Base-by-base conservation (phyloP, 2,888 invertebrate species). In the Eupithecia inturbata region DNA sequence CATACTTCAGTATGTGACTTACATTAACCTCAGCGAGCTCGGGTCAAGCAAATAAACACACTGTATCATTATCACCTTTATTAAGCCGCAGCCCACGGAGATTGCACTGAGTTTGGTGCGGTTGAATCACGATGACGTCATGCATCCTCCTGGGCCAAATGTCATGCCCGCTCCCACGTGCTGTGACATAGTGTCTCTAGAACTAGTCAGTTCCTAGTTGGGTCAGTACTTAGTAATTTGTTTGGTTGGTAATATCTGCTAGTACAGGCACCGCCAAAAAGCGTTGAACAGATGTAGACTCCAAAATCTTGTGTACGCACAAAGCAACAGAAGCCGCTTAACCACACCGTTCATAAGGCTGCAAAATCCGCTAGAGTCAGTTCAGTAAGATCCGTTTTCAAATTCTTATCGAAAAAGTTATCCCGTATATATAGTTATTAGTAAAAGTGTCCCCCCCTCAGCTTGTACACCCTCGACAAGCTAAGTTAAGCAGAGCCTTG, bases 121-220 rank as follows among this genome's bases (percentile, higher is more conserved):
- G 33, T 33, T 64, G 63, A 64, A 64, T 64, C 63, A 66, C 28
- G 79, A 75, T 92, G 91, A 91, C 91, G 90, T 91, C 91, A 92
- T 79, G 71, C 82, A 88, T 88, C 88, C 85, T 84, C 82, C 76
- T 83, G 83, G 92, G 91, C 87, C 91, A 92, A 92, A 92, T 91
- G 91, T 92, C 92, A 89, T 79, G 87, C 87, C 83, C 86, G 89
- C 71, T 83, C 92, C 92, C 92, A 92, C 92, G 89, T 89, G 90
- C 81, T 14, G 26, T 64, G 63, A 64, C 63, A 63, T 63, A 28
- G 62, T 62, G 62, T 62, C 62, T 31, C 62, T 62, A 19, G 31
- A 62, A 62, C 22, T 7, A 31, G 26, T 57, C 22, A 22, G 28
- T 31, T 31, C 62, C 28, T 28, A 60, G 60, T 60, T 28, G 26